These are phyloP conservation scores for Paramormyrops hopkinsi DNA, from an alignment of 2,797 vertebrate species.

Conservation along the genomic window DNA sequence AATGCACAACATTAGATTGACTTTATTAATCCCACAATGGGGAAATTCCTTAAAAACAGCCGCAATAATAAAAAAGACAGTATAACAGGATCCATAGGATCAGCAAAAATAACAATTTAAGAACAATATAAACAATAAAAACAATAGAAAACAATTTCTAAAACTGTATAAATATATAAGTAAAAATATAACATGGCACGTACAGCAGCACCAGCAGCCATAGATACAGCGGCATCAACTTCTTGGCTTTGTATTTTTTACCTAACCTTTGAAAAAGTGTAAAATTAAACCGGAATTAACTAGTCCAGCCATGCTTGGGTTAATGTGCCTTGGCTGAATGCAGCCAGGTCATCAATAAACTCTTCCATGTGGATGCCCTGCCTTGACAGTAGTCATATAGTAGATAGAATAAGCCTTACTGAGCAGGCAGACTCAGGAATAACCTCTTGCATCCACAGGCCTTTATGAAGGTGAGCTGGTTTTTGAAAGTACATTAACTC, in stretches of 20 bases:
- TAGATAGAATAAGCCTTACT: neutral
- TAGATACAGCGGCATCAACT: neutral
- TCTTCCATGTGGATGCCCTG: neutral
- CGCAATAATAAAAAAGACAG: too few relatives aligned
- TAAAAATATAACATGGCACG: too few relatives aligned
- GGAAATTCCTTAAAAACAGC: too few relatives aligned
- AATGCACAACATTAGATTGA: neutral
- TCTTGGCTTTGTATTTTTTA: too few relatives aligned
- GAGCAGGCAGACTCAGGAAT: neutral
- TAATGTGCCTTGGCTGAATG: neutral
- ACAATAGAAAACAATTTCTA: too few relatives aligned
- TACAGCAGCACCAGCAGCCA: neutral
- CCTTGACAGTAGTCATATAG: neutral
- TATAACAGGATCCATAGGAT: too few relatives aligned
- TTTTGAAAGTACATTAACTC: neutral
- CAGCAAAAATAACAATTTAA: too few relatives aligned
- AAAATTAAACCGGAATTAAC: neutral
- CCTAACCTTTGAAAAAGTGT: neutral
- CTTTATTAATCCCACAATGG: too few relatives aligned
- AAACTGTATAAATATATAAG: too few relatives aligned
- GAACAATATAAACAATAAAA: too few relatives aligned
- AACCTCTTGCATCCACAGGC: neutral
- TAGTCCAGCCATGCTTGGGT: neutral
- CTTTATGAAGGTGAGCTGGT: neutral
- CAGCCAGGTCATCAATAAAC: neutral